phyloP scores from a whole-genome alignment of 2,113 vertebrate species.

The Lipophrys pholis region DNA sequence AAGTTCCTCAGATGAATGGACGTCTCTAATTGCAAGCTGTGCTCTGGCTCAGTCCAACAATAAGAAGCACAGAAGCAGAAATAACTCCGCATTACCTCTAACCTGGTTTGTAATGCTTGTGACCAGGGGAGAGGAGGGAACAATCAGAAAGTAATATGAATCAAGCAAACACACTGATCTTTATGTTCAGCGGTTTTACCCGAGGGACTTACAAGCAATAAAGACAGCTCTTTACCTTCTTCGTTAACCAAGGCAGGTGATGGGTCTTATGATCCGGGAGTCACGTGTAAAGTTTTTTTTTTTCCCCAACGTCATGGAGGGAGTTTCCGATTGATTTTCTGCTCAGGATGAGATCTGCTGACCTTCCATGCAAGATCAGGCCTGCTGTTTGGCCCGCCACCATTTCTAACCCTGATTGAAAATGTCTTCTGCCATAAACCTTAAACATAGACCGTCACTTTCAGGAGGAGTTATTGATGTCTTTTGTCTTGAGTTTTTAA shows the following conservation, averaged over 20 bases:
- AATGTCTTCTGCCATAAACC: not conserved
- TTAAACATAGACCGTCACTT: not conserved
- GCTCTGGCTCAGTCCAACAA: not conserved
- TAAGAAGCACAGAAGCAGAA: not conserved
- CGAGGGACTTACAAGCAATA: not conserved
- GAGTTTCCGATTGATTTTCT: not conserved
- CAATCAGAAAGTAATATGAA: not conserved
- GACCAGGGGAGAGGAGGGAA: not conserved
- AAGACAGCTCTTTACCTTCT: not conserved
- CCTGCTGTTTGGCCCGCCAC: not conserved
- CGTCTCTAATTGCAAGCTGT: not conserved
- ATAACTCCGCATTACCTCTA: not conserved
- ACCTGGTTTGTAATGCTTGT: not conserved
- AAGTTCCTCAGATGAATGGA: not conserved
- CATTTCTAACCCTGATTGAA: not conserved
- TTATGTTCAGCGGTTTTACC: not conserved
- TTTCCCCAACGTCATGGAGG: not conserved
- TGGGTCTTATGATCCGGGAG: not conserved
- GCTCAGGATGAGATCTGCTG: not conserved
- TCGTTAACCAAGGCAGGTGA: not conserved
- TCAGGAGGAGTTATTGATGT: not conserved
- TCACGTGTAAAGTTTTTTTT: not conserved
- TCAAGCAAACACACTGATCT: not conserved
- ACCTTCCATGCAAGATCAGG: not conserved
- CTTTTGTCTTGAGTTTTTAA: not conserved